Evolutionary conservation across 2,888 invertebrate genomes (phyloP).

Genomic region (Philopedon plagiatum): DNA sequence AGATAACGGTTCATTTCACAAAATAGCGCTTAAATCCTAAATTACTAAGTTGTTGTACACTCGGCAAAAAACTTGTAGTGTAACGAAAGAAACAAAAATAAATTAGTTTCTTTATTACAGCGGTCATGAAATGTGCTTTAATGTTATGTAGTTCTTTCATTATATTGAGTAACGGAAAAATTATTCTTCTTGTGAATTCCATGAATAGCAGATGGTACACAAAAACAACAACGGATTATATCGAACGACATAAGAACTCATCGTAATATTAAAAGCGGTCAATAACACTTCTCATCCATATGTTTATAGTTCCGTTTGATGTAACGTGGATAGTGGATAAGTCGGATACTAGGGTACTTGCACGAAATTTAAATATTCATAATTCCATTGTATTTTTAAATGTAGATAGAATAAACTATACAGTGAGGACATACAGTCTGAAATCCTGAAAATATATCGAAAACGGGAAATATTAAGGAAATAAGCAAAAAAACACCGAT

Average conservation of each 20-base stretch:
- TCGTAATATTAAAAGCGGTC: neutral
- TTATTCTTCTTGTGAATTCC: neutral
- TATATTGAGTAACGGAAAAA: neutral
- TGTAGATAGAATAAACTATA: too few species aligned
- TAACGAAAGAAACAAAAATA: neutral
- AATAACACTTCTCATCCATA: slow-evolving; percentile 2
- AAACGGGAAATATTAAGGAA: too few species aligned
- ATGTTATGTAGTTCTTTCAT: neutral
- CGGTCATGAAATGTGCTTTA: neutral
- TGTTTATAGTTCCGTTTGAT: neutral
- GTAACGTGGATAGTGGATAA: too few species aligned
- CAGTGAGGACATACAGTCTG: too few species aligned
- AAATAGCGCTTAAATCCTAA: neutral
- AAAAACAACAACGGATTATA: neutral
- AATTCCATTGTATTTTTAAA: too few species aligned
- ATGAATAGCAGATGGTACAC: slow-evolving; percentile 13
- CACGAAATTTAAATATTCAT: too few species aligned
- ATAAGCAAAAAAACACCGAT: too few species aligned
- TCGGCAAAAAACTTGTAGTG: neutral
- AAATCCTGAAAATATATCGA: too few species aligned
- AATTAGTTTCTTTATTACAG: slow-evolving; percentile 2
- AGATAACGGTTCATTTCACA: neutral
- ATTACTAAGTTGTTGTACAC: neutral
- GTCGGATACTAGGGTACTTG: too few species aligned
- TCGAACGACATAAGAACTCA: neutral